Conservation (phyloP, 2,113 vertebrate species). For the Ploceus nigricollis region DNA sequence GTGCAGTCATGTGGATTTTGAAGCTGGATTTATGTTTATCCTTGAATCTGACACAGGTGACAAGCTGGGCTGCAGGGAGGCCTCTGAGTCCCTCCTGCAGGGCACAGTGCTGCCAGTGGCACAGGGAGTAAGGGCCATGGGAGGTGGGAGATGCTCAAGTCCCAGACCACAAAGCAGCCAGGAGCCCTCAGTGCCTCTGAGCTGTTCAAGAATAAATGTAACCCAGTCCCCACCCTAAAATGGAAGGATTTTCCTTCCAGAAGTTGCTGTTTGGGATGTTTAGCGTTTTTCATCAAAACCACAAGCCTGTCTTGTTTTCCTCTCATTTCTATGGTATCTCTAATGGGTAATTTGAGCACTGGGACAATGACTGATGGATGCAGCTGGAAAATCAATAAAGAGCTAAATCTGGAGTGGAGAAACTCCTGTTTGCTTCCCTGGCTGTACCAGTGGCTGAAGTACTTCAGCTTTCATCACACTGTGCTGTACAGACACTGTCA, state of each 20-base stretch:
- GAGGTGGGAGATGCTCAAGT: neutral
- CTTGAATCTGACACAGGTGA: neutral
- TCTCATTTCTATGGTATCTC: neutral
- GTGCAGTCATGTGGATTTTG: neutral
- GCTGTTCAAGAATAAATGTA: neutral
- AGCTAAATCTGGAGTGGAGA: neutral
- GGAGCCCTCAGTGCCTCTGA: neutral
- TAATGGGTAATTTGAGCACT: neutral
- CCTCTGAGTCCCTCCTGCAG: neutral
- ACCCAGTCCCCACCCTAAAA: neutral
- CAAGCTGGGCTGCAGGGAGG: neutral
- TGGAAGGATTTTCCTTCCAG: neutral
- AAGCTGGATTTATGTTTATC: neutral
- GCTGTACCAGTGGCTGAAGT: neutral
- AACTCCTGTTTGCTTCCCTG: neutral
- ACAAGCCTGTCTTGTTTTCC: neutral
- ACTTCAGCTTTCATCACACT: neutral
- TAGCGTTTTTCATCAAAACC: neutral
- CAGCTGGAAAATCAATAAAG: constrained; percentile 35
- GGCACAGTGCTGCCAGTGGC: accelerated
- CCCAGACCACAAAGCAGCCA: accelerated
- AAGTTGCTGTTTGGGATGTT: neutral
- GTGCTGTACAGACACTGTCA: neutral
- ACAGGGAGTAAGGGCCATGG: accelerated
- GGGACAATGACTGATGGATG: neutral